These are phyloP conservation scores for Bombus pyrosoma DNA, from an alignment of 1,140 invertebrate species.

Conservation along the genomic window DNA sequence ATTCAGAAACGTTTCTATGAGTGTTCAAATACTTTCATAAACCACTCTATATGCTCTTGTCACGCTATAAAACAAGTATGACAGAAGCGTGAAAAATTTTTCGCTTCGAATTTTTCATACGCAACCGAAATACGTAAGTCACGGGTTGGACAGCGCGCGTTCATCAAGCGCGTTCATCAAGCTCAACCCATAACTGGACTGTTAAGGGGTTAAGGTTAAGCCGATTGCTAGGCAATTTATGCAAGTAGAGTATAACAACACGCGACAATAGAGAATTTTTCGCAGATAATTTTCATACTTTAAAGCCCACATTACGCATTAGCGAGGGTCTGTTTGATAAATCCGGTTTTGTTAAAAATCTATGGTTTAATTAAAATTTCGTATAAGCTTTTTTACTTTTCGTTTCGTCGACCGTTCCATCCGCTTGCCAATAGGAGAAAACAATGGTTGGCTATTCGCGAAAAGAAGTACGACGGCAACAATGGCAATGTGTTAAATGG, in stretches of 20 bases:
- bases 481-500: not conserved
- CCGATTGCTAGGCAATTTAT: slow-evolving; percentile 2
- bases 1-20: not conserved
- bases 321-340: not conserved
- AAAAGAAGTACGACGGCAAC: not conserved
- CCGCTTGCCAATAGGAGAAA: not conserved
- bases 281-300: not conserved
- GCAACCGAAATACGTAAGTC: not conserved
- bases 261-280: not conserved
- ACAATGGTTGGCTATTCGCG: slow-evolving; percentile 10
- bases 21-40: not conserved
- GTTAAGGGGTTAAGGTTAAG: not conserved
- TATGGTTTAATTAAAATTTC: slow-evolving; percentile 18
- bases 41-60: too few species aligned
- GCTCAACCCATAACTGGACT: not conserved
- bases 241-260: not conserved
- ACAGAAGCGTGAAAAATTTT: not conserved
- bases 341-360: not conserved
- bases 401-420: not conserved
- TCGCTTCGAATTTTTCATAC: not conserved
- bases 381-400: not conserved
- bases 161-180: not conserved
- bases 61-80: not conserved
- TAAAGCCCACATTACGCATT: not conserved
- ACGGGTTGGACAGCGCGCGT: not conserved